A percentile compares a stretch with the other conserved stretches of the same genome.
These are phyloP conservation scores for Pontoporia blainvillei DNA, from an alignment of 2,113 vertebrate genomes.

Conservation along the genomic window DNA sequence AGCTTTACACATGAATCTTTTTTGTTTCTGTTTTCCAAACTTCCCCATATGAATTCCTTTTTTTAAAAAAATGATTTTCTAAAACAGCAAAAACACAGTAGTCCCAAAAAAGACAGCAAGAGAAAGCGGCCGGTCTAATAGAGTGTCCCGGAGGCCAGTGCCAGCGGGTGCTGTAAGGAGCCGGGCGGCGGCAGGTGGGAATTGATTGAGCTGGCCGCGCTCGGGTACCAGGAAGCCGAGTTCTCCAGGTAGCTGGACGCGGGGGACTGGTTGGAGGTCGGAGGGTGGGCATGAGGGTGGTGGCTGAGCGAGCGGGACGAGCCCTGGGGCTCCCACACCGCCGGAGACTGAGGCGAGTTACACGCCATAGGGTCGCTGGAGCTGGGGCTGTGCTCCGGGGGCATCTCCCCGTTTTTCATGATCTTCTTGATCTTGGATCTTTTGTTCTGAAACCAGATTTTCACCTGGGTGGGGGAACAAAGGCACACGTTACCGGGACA, in stretches of 20 bases:
- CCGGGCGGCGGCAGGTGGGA: constrained; percentile 93
- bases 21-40: constrained; percentile 83
- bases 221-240: constrained; percentile 92
- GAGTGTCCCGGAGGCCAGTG: constrained; percentile 96
- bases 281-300: constrained; percentile 86
- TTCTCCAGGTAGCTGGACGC: constrained; percentile 94
- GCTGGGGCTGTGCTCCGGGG: constrained; percentile 97
- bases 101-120: constrained; percentile 52
- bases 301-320: constrained; percentile 89
- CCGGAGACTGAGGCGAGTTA: constrained; percentile 99
- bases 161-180: constrained; percentile 96
- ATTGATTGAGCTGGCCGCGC: constrained; percentile 84
- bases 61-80: constrained; percentile 84
- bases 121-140: constrained; percentile 86
- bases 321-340: constrained; percentile 97
- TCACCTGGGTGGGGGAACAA: constrained; percentile 85
- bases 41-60: constrained; percentile 91
- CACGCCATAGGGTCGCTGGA: constrained; percentile 99
- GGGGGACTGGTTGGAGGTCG: constrained; percentile 89
- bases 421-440: constrained; percentile 99
- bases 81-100: constrained; percentile 87
- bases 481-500: constrained; percentile 63
- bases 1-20: constrained; percentile 96
- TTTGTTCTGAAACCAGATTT: constrained; percentile 99
- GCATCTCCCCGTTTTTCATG: constrained; percentile 98